Base-by-base conservation (phyloP, 2,797 vertebrate species). In the Anabacerthia variegaticeps region DNA sequence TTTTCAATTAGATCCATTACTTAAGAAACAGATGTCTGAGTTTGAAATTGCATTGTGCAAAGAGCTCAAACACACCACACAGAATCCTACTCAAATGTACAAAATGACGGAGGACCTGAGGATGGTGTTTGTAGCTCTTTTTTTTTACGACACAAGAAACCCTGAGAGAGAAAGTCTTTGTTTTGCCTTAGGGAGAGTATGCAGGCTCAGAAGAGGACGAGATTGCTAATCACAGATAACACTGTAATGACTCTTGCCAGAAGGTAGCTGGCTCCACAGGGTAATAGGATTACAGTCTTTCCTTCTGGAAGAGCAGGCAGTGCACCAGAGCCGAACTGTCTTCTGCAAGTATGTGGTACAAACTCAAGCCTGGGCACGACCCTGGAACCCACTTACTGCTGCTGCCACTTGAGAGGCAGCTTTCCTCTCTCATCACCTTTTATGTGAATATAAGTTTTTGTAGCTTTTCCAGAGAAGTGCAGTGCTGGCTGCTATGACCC, bases 1-100 rank as follows among this genome's bases (percentile, higher is more conserved):
- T 88, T 87, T 92, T 61, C 59, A 92, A 84, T 93, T 93, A 92
- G 85, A 73, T 88, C 66, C 59, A 76, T 94, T 94, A 95, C 82
- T 85, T 65, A 67, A 92, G 67, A 71, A 89, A 55, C 36, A 90
- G 89, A 75, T 75, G 86, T 66, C 63, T 76, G 48, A 88, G 67
- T 82, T 63, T 49, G 77, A 93, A 90, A 88, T 16, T 51, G 65
- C 59, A 7, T 68, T 82, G 80, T 36, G 68, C 74, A 84, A 67
- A 87, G 55, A 75, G 65, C 75, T 78, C 72, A 80, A 15, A 69
- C 80, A 61, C 3, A 32, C 16, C 24, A 28, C 37, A 36, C 51
- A 72, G 54, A 88, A 58, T 32, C 34, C 46, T 41, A 34, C n/a
- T 55, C 23, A 1, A 71, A 85, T 21, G 65, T 32, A 88, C 49